phyloP scores from a whole-genome alignment of 35 echinoderm and acorn worm genomes.

The Diadema setosum region DNA sequence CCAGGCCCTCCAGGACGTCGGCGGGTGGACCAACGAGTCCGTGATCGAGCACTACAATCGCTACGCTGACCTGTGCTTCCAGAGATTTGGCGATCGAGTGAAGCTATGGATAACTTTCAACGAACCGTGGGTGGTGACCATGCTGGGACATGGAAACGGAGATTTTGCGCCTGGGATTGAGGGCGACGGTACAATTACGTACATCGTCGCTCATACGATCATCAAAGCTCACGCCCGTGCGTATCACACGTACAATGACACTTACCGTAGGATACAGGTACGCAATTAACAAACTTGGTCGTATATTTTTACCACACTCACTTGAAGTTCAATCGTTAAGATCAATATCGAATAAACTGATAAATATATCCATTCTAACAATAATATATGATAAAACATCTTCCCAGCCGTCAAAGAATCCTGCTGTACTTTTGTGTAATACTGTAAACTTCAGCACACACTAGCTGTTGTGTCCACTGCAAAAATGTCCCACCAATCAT shows the following conservation, averaged over 20 bases:
- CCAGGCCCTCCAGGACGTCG: slow-evolving; percentile 63
- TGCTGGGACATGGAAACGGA: slow-evolving; percentile 71
- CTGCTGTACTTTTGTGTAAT: too few relatives aligned
- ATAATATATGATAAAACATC: too few relatives aligned
- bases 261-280: slow-evolving; percentile 39
- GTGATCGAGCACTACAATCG: slow-evolving; percentile 66
- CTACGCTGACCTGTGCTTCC: slow-evolving; percentile 83
- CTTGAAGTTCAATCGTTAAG: too few relatives aligned
- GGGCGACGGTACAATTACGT: slow-evolving; percentile 66
- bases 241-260: slow-evolving; percentile 71
- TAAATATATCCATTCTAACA: too few relatives aligned
- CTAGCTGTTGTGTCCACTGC: too few relatives aligned
- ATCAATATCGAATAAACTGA: too few relatives aligned
- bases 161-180: slow-evolving; percentile 89
- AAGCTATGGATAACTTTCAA: slow-evolving; percentile 97
- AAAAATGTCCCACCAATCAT: too few relatives aligned
- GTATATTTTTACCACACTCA: too few relatives aligned
- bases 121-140: slow-evolving; percentile 87
- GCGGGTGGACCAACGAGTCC: slow-evolving; percentile 79
- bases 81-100: slow-evolving; percentile 44
- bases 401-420: too few relatives aligned
- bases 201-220: slow-evolving; percentile 84
- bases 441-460: too few relatives aligned
- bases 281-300: too few relatives aligned
- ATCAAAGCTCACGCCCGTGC: slow-evolving; percentile 89